A percentile compares a stretch with the other conserved stretches of the same genome.
Conservation (phyloP, 2,797 vertebrate species). For the Sciaenops ocellatus region DNA sequence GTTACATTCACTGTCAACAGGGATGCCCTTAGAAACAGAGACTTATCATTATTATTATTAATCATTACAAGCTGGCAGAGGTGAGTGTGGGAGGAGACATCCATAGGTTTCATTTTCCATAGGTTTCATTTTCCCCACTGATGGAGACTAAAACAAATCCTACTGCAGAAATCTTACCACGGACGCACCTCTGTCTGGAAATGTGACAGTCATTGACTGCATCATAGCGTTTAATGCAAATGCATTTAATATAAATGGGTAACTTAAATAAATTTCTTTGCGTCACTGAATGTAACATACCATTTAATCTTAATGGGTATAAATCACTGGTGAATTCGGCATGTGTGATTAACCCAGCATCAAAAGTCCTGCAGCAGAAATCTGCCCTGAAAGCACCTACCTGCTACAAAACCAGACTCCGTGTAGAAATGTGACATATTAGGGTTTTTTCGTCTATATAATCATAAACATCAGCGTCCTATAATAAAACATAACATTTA, state of each 20-base stretch:
- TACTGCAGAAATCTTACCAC: neutral
- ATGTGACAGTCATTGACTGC: neutral
- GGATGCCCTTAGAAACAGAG: neutral
- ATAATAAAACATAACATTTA: neutral
- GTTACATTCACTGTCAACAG: neutral
- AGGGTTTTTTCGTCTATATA: neutral
- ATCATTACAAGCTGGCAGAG: neutral
- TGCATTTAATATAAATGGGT: too few relatives aligned
- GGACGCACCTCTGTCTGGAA: neutral
- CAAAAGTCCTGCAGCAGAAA: too few relatives aligned
- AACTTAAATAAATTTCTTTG: too few relatives aligned
- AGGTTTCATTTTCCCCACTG: slow-evolving; percentile 44
- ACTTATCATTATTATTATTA: neutral
- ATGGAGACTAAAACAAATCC: accelerated
- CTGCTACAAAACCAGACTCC: neutral
- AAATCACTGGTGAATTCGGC: too few relatives aligned
- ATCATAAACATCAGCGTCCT: accelerated
- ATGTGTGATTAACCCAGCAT: too few relatives aligned
- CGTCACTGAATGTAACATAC: too few relatives aligned
- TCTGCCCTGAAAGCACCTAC: neutral
- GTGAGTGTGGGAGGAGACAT: neutral
- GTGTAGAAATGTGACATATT: neutral
- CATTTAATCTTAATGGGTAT: too few relatives aligned
- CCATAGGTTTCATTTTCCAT: neutral
- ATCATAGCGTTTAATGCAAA: too few relatives aligned